Evolutionary conservation across 1,140 invertebrate species (phyloP).

Genomic region (Vanessa tameamea): DNA sequence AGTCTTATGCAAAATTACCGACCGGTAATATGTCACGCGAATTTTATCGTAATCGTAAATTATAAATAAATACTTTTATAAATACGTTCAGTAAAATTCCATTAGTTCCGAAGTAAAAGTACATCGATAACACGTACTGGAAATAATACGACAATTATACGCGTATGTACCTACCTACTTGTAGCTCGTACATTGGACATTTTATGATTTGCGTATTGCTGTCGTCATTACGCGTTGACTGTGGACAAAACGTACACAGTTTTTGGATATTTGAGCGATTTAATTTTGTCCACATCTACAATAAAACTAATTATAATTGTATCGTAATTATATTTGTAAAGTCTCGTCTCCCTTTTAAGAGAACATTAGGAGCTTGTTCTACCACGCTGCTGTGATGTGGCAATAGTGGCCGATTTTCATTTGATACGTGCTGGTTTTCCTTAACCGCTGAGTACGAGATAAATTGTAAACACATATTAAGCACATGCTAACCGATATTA

Average conservation of each 20-base stretch:
- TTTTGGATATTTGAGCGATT: too few species aligned
- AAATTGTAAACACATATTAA: too few species aligned
- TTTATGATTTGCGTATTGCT: constrained; percentile 23
- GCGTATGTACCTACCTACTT: background rate
- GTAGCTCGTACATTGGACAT: background rate
- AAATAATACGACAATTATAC: background rate
- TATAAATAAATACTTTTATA: background rate
- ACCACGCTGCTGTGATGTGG: too few species aligned
- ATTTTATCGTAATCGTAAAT: constrained; percentile 3
- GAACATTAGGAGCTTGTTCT: too few species aligned
- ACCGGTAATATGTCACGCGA: background rate
- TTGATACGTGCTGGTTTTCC: too few species aligned
- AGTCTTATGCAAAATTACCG: background rate
- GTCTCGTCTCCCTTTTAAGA: too few species aligned
- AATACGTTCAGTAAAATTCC: background rate
- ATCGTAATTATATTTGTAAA: too few species aligned
- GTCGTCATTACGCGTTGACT: constrained; percentile 12
- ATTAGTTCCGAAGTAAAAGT: background rate
- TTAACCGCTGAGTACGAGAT: too few species aligned
- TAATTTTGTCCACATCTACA: too few species aligned
- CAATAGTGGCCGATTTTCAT: too few species aligned
- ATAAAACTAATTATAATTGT: too few species aligned
- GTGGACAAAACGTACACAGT: background rate
- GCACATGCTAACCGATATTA: too few species aligned
- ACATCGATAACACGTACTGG: background rate